A percentile compares a stretch with the other conserved stretches of the same genome.
phyloP scores from a whole-genome alignment of 2,797 vertebrate species.

The Lutjanus campechanus region DNA sequence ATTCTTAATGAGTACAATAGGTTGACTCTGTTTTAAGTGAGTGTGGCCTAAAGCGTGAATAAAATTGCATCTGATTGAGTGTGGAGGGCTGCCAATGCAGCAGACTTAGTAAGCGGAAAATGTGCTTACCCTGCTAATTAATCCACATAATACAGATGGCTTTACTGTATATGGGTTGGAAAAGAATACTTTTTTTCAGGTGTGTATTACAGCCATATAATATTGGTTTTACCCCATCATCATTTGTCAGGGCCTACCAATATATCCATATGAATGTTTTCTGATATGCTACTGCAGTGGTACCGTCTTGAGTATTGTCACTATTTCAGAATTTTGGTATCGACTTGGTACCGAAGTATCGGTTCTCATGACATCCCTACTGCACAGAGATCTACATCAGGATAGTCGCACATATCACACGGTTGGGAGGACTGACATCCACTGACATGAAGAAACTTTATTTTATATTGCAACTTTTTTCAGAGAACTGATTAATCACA shows the following conservation, averaged over 20 bases:
- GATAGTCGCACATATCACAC: too few species aligned
- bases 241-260: neutral
- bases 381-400: too few species aligned
- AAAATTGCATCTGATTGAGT: constrained; percentile 44
- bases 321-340: too few species aligned
- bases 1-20: constrained; percentile 33
- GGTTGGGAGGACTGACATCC: too few species aligned
- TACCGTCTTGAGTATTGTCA: too few species aligned
- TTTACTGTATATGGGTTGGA: neutral
- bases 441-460: too few species aligned
- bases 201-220: neutral
- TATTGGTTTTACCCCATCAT: neutral
- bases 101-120: constrained; percentile 32
- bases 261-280: too few species aligned
- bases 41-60: constrained; percentile 48
- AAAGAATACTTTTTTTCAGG: neutral
- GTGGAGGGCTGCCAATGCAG: constrained; percentile 14
- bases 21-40: constrained; percentile 38
- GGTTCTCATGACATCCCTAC: too few species aligned
- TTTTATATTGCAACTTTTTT: too few species aligned
- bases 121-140: constrained; percentile 48
- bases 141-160: constrained; percentile 27
- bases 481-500: too few species aligned
- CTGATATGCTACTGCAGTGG: neutral
- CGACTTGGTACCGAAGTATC: too few species aligned